Base-by-base conservation (phyloP, 2,797 vertebrate species). In the Sebastes elongatus region DNA sequence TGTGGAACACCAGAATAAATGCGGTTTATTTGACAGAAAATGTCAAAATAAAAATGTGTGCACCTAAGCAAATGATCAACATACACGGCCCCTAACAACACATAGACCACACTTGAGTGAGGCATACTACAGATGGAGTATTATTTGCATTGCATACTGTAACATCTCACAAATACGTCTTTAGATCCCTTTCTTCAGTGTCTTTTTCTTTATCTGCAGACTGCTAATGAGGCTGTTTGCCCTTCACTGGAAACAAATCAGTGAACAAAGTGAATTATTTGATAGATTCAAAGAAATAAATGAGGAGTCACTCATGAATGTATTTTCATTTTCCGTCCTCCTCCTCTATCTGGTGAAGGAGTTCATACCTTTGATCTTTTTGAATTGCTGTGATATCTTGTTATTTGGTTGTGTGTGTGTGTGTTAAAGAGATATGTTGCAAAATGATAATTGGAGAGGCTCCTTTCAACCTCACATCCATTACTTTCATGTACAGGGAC, bases 281-380 rank as follows among this genome's bases (percentile, higher is more conserved):
- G 46, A 52, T 27, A 16, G 23, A 62, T 35, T 56, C 52, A 76
- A 74, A 60, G 38, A 71, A 83, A 71, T 4, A 38, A 46, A 30
- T 20, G 22, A 56, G 22, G 9, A 65, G 30, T 52, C 22, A 38
- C 23, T 28, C 64, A 60, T 46, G 4, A 11, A 63, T 83, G 3
- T 52, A n/a, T 57, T 64, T 72, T 55, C 2, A 55, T 71, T 46
- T 55, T 71, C 23, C 1, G 18, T 81, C 62, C 69, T 78, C 52
- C 32, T 78, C 33, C 38, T 78, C 57, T 60, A 63, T 72, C 23
- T 71, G 20, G n/a, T 55, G 18, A 66, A 76, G 18, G 16, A 53
- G n/a, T 67, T 60, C n/a, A n/a, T 49, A 32, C 32, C 27, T 74
- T 79, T 76, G 18, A 76, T 81, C 71, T 53, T 60, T 59, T 32